Base-by-base conservation (phyloP, 1,140 invertebrate species). In the Mizuhopecten yessoensis region DNA sequence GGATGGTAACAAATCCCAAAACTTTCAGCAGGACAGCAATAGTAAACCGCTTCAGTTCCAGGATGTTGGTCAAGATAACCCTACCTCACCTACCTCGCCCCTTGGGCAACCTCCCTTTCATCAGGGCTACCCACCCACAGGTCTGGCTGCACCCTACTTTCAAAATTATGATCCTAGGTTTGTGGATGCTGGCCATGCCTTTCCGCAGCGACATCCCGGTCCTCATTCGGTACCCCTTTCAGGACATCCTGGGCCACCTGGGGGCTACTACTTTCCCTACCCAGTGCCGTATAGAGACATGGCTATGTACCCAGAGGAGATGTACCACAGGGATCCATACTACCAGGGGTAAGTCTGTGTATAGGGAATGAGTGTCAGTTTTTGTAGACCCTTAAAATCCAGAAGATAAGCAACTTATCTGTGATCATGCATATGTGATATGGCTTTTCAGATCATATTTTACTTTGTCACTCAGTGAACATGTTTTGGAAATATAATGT, bases 31-130 rank as follows among this genome's bases (percentile, higher is more conserved):
- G 34, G 86, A 87, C 34, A 34, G 45, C 17, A n/a, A n/a, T n/a
- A n/a, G n/a, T n/a, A 34, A 36, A 87, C 23, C 34, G 34, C 33
- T 87, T 0, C 34, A 36, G 34, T 36, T n/a, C 10, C 34, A 87
- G 36, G 36, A n/a, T 34, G 34, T 34, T 49, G 89, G 89, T 34
- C 36, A 93, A 9, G 92, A 91, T 36, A 88, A 75, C 34, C 3
- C 87, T 89, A 34, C 89, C 88, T 23, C 87, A 90, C 33, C 88
- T 90, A 33, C 92, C 90, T 17, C 91, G 90, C 29, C 45, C 45
- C 86, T 23, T 86, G 33, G 20, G 29, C 88, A 88, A 87, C 23
- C 89, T 87, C 20, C 86, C 29, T 75, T 75, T 11, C 57, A 86
- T 33, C 86, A 87, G 33, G 88, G 39, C 33, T 89, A 88, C 88